Conservation (phyloP, 2,888 invertebrate genomes). For the Epirrhoe tristata region DNA sequence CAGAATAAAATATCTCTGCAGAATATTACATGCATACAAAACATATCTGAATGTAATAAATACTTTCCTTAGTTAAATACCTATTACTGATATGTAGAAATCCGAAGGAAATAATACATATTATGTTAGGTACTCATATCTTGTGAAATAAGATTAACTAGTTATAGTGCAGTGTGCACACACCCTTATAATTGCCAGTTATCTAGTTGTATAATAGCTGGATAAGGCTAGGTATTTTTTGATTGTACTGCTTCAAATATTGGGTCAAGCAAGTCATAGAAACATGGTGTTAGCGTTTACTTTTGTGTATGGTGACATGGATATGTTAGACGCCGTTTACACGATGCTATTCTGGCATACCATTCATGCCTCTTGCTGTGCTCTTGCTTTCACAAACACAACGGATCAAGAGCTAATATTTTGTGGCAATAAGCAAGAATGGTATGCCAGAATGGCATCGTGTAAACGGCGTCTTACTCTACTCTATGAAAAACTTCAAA, state of each 20-base stretch:
- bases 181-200: conserved; percentile 26
- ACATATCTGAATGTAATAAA: too few species aligned
- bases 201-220: conserved; percentile 21
- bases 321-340: too few species aligned
- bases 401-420: too few species aligned
- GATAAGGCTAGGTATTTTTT: conserved; percentile 18
- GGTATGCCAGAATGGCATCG: too few species aligned
- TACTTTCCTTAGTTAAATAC: background rate
- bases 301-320: background rate
- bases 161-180: conserved; percentile 5
- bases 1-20: too few species aligned
- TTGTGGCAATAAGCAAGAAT: too few species aligned
- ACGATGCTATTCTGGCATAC: too few species aligned
- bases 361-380: too few species aligned
- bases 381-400: too few species aligned
- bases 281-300: background rate
- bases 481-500: too few species aligned
- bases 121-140: conserved; percentile 11
- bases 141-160: conserved; percentile 18
- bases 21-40: too few species aligned
- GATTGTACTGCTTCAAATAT: conserved; percentile 18
- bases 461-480: too few species aligned
- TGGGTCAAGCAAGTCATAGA: conserved; percentile 13
- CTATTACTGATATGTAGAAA: background rate
- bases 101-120: background rate